phyloP scores from a whole-genome alignment of 2,797 vertebrate species.

The Hafferia zeledoni region DNA sequence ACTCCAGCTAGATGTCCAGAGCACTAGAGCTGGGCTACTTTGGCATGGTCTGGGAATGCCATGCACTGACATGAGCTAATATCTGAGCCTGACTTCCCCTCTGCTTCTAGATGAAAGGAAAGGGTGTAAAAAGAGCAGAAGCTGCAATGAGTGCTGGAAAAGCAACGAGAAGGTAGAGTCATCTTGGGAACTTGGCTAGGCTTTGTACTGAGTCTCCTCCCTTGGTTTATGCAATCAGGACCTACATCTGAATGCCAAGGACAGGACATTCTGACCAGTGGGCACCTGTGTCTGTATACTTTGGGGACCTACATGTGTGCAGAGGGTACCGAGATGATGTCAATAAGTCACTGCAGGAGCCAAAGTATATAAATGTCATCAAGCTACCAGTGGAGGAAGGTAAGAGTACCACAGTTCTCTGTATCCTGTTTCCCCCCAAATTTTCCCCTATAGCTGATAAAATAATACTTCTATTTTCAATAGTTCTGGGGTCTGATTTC shows the following conservation, averaged over 20 bases:
- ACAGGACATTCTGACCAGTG: not conserved
- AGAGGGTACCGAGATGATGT: not conserved
- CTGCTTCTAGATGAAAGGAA: not conserved
- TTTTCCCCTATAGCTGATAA: not conserved
- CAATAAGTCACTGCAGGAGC: not conserved
- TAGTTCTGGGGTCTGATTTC: not conserved
- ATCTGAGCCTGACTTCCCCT: not conserved
- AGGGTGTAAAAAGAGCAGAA: not conserved
- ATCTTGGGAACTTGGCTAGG: not conserved
- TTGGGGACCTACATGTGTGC: not conserved
- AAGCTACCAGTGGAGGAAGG: not conserved
- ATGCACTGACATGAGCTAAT: not conserved
- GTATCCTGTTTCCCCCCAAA: not conserved
- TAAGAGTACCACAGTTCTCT: not conserved
- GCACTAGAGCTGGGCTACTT: rapidly evolving
- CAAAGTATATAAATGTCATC: not conserved
- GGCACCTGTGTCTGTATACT: not conserved
- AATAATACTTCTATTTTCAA: not conserved
- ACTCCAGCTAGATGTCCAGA: not conserved
- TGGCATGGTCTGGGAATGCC: not conserved
- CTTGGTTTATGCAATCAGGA: not conserved
- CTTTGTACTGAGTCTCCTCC: not conserved
- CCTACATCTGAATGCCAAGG: not conserved
- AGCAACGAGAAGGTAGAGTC: not conserved
- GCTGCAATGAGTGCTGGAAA: not conserved